These are phyloP conservation scores for Lasioglossum leucozonium DNA, from an alignment of 2,888 invertebrate genomes.

Conservation along the genomic window DNA sequence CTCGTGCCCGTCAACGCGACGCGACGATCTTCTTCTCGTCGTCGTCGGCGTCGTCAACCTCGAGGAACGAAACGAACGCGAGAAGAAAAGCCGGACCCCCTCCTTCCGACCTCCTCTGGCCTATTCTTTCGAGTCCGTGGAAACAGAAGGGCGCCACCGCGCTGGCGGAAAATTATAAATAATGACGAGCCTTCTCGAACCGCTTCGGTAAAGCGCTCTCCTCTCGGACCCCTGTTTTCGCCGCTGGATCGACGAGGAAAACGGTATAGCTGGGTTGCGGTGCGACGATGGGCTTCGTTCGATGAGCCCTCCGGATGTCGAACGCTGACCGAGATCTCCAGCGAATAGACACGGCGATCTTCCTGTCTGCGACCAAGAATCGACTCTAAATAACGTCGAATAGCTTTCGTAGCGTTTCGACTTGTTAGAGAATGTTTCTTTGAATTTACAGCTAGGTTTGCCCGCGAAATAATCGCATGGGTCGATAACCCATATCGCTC, in stretches of 20 bases:
- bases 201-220: constrained; percentile 5
- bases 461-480: no score
- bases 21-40: constrained; percentile 36
- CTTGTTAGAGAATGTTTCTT: no score
- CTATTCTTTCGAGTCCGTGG: constrained; percentile 77
- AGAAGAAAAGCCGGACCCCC: constrained; percentile 54
- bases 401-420: no score
- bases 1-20: constrained; percentile 46
- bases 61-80: constrained; percentile 57
- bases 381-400: no score
- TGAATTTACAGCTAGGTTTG: no score
- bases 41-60: constrained; percentile 24
- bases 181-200: constrained; percentile 78
- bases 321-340: constrained; percentile 57
- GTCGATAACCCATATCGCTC: no score
- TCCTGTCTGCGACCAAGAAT: no score
- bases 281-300: constrained; percentile 16
- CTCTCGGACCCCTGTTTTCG: constrained; percentile 28
- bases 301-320: constrained; percentile 14
- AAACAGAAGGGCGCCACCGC: constrained; percentile 67
- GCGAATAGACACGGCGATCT: constrained; percentile 16
- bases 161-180: constrained; percentile 83
- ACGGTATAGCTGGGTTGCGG: constrained; percentile 28
- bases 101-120: constrained; percentile 47
- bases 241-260: constrained; percentile 24